phyloP scores from a whole-genome alignment of 2,888 invertebrate species.

The Heliconius cydno region DNA sequence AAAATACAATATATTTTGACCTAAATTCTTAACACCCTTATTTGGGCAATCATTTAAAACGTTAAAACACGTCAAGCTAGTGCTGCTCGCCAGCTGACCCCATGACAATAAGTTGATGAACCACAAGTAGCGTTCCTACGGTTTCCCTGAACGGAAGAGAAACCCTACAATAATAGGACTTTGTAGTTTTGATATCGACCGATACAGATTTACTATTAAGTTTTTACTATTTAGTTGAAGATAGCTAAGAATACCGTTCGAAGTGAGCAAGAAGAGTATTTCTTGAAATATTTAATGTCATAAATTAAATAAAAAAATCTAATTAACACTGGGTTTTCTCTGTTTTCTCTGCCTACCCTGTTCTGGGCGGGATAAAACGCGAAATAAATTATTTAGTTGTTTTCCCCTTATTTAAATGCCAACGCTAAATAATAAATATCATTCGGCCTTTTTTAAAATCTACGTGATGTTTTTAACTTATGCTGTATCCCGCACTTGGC shows the following conservation, averaged over 20 bases:
- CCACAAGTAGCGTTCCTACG: constrained; percentile 65
- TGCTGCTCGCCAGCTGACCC: constrained; percentile 55
- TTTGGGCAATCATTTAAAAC: constrained; percentile 24
- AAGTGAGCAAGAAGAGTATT: neutral
- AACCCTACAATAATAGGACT: constrained; percentile 57
- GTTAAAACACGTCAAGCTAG: constrained; percentile 33
- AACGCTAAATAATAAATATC: too few relatives aligned
- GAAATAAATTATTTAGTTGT: too few relatives aligned
- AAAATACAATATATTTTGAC: neutral
- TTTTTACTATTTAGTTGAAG: constrained; percentile 31
- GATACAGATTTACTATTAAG: constrained; percentile 40
- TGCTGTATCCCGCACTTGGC: too few relatives aligned
- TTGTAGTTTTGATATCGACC: constrained; percentile 67
- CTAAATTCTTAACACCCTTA: neutral
- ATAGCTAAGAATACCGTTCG: neutral
- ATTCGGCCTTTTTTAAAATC: neutral
- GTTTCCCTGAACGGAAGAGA: constrained; percentile 65
- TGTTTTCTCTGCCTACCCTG: too few relatives aligned
- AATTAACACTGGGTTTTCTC: too few relatives aligned
- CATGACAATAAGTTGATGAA: constrained; percentile 59
- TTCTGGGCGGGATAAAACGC: too few relatives aligned
- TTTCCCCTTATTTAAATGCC: too few relatives aligned
- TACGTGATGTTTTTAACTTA: neutral
- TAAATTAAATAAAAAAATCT: too few relatives aligned
- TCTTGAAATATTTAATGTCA: neutral